phyloP scores from a whole-genome alignment of 2,797 vertebrate genomes.

The Typhlichthys subterraneus region DNA sequence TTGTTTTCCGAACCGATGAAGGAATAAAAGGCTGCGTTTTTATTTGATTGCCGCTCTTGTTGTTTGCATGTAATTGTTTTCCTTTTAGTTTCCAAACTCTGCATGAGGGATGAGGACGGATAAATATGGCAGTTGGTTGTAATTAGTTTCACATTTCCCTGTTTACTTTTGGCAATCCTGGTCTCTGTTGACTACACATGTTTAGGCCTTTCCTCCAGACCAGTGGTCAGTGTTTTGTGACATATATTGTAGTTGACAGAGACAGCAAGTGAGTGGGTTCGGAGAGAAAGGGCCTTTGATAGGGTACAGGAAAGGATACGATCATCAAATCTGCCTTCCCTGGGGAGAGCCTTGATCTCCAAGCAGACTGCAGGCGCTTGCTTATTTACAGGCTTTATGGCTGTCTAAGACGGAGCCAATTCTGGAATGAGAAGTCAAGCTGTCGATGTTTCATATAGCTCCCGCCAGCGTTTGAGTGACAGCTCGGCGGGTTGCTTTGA shows the following conservation, averaged over 20 bases:
- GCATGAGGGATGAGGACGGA: neutral
- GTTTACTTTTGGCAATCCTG: slow-evolving; percentile 21
- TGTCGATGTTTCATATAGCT: slow-evolving; percentile 6
- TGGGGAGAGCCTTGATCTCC: slow-evolving; percentile 55
- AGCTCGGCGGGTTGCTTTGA: slow-evolving; percentile 17
- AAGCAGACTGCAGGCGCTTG: slow-evolving; percentile 42
- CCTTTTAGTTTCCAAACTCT: neutral
- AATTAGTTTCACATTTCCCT: slow-evolving; percentile 27
- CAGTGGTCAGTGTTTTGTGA: slow-evolving; percentile 33
- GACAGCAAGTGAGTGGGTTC: slow-evolving; percentile 10
- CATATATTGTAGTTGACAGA: slow-evolving; percentile 41
- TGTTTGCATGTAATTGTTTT: neutral
- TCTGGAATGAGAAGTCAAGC: slow-evolving; percentile 35
- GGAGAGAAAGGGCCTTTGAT: slow-evolving; percentile 36
- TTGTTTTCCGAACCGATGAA: too few species aligned
- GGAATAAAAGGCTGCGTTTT: neutral
- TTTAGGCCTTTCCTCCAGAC: slow-evolving; percentile 33
- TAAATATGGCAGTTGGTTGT: neutral
- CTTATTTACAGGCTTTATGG: slow-evolving; percentile 54
- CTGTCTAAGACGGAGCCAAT: slow-evolving; percentile 30
- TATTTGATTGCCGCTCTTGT: neutral
- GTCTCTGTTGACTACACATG: slow-evolving; percentile 11
- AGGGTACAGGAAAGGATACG: slow-evolving; percentile 62
- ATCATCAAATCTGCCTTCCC: slow-evolving; percentile 66
- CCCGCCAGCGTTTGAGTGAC: slow-evolving; percentile 18